Conservation (phyloP, 2,888 invertebrate genomes). For the Rotaria macrura region DNA sequence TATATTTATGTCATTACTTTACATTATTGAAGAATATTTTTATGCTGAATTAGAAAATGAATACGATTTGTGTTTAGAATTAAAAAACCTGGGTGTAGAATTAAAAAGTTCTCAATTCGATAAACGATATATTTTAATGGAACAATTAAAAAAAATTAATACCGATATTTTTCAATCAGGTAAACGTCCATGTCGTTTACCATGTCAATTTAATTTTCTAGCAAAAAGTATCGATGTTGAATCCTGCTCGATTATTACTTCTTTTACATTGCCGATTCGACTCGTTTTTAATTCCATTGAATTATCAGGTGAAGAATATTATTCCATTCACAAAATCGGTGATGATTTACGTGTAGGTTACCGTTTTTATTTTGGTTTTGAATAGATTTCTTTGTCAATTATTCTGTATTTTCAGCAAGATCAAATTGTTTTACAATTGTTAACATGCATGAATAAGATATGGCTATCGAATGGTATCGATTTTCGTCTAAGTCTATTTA, state of each 20-base stretch:
- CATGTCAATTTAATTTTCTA: constrained; percentile 26
- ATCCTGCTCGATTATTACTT: constrained; percentile 78
- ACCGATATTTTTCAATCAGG: background rate
- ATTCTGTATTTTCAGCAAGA: constrained; percentile 59
- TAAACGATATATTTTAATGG: background rate
- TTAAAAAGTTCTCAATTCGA: background rate
- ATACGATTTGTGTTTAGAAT: background rate
- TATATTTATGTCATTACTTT: background rate
- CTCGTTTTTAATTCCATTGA: constrained; percentile 69
- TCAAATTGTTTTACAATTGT: constrained; percentile 86
- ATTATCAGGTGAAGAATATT: constrained; percentile 55
- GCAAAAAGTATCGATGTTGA: constrained; percentile 22
- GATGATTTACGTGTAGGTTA: constrained; percentile 68
- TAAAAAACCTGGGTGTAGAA: background rate
- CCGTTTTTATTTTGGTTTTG: background rate
- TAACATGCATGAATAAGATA: constrained; percentile 87
- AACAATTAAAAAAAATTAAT: background rate
- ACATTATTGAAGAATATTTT: background rate
- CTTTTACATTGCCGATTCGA: constrained; percentile 85
- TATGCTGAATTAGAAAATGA: background rate
- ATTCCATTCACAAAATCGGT: constrained; percentile 62
- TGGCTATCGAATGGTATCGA: constrained; percentile 89
- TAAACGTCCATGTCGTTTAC: constrained; percentile 20
- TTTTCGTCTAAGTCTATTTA: constrained; percentile 86
- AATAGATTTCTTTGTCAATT: no score